A percentile compares a stretch with the other conserved stretches of the same genome.
phyloP scores from a whole-genome alignment of 1,140 invertebrate species.

The Monochamus saltuarius region DNA sequence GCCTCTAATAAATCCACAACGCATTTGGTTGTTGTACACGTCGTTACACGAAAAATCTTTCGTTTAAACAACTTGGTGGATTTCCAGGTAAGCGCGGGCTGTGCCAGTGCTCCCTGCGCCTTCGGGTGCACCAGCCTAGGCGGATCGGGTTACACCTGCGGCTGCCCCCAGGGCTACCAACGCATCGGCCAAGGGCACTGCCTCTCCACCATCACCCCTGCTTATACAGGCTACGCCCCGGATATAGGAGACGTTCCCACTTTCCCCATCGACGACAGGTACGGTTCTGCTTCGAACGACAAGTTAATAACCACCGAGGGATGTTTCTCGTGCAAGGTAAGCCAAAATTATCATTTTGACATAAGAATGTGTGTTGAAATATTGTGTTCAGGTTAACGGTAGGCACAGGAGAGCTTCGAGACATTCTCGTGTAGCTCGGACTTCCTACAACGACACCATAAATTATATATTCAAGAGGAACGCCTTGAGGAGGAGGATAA shows the following conservation, averaged over 20 bases:
- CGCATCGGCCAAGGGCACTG: slow-evolving; percentile 69
- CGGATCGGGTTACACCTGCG: slow-evolving; percentile 67
- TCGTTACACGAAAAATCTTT: not conserved
- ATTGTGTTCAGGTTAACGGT: slow-evolving; percentile 48
- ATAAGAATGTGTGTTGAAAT: slow-evolving; percentile 6
- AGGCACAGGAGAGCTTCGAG: slow-evolving; percentile 51
- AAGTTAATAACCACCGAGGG: slow-evolving; percentile 84
- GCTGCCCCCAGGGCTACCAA: slow-evolving; percentile 80
- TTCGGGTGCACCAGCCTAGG: slow-evolving; percentile 73
- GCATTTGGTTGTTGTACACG: too few relatives aligned
- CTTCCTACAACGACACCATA: slow-evolving; percentile 32
- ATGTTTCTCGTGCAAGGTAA: slow-evolving; percentile 86
- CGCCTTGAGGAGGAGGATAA: slow-evolving; percentile 25
- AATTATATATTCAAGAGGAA: slow-evolving; percentile 35
- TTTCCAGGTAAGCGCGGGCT: slow-evolving; percentile 65
- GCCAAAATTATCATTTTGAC: not conserved
- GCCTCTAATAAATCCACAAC: too few relatives aligned
- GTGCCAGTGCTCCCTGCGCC: slow-evolving; percentile 69
- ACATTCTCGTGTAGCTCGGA: slow-evolving; percentile 27
- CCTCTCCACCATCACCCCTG: slow-evolving; percentile 72
- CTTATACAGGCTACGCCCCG: slow-evolving; percentile 54
- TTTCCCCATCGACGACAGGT: slow-evolving; percentile 60
- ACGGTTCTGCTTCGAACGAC: slow-evolving; percentile 55
- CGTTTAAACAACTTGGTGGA: not conserved
- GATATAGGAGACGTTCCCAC: slow-evolving; percentile 70